Evolutionary conservation across 2,888 invertebrate genomes (phyloP), one percentile per base, ranked within the genome.

Genomic region (Chrysolina americana): DNA sequence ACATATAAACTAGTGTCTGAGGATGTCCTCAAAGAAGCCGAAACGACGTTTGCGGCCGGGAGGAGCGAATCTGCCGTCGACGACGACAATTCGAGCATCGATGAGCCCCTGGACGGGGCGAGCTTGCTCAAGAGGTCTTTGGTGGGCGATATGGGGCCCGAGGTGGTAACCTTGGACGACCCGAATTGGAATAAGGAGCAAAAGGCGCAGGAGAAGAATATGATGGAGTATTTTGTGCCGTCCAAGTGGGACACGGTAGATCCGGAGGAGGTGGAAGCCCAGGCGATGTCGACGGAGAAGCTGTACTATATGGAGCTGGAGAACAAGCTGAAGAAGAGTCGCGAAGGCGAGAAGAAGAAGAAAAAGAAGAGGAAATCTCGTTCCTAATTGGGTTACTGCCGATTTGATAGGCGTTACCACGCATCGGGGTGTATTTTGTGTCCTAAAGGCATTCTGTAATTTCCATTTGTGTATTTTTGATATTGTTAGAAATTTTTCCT

Each of bases 191-290:
- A 63, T 69, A 53, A 21, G 28, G 21, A 73, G n/a, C 50, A 53
- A 74, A 78, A 75, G 69, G 76, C 28, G n/a, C 41, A 59, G 65
- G 50, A 71, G 50, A 41, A 72, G 36, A 47, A 68, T 68, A 89
- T 9, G 47, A 62, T 72, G 47, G 78, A 81, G 63, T 92, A 91
- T 17, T 96, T 98, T 89, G 93, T 96, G 70, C 95, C 95, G 4
- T 97, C 97, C 0, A 95, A 96, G 87, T 98, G 98, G 98, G 98
- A 98, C 90, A 94, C 94, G 62, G 94, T 98, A 23, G 97, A 98
- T 89, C 95, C 96, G 15, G 92, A 93, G 81, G 92, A 94, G 84
- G 89, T 92, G 68, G 94, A 95, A 86, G 93, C 92, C 1, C 92
- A 93, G 87, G 95, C 96, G 1, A 94, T 95, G 90, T 94, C 94